Base-by-base conservation (phyloP, 53 echinoderm and acorn worm species). In the Echinometra lucunter region DNA sequence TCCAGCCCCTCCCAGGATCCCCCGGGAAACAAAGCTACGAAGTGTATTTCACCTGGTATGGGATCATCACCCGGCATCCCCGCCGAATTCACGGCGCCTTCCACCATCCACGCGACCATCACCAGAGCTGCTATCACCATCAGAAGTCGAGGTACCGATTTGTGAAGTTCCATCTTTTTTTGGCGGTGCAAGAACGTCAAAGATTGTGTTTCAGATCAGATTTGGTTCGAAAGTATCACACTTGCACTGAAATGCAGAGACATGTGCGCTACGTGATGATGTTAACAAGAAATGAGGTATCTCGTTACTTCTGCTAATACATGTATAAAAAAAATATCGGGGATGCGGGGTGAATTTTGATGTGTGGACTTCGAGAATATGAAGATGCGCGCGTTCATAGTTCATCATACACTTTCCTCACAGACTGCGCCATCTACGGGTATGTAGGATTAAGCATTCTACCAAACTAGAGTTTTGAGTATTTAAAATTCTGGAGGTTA, bases 1-100 rank as follows among this genome's bases (percentile, higher is more conserved):
- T 97, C 97, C 6, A 97, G 63, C 5, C 97, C 97, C 27, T 88
- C 85, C 94, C 94, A 95, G 0, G 95, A 45, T 66, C 97, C 97
- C 28, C 97, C 97, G 0, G 97, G 97, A 57, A 23, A 95, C 81
- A 95, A 32, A 0, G 57, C 75, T 32, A 95, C 37, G 11, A 95
- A 37, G 32, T 95, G 95, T 30, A 95, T 74, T 66, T 88, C 92
- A 49, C 75, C 78, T 15, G 78, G 34, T 37, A 92, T 37, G 35
- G 92, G 92, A 49, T 32, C 75, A 35, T 56, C 80, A 10, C 75
- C 92, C 1, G 92, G 92, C 74, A 78, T 17, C 75, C 53, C 55
- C 75, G 55, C 49, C 37, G 78, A n/a, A 18, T 17, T 47, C 57
- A 74, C 13, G 53, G 92, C 92, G 55, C 23, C 60, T 0, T 8